A percentile compares a stretch with the other conserved stretches of the same genome.
Conservation (phyloP, 2,888 invertebrate species). For the Thalpophila matura region DNA sequence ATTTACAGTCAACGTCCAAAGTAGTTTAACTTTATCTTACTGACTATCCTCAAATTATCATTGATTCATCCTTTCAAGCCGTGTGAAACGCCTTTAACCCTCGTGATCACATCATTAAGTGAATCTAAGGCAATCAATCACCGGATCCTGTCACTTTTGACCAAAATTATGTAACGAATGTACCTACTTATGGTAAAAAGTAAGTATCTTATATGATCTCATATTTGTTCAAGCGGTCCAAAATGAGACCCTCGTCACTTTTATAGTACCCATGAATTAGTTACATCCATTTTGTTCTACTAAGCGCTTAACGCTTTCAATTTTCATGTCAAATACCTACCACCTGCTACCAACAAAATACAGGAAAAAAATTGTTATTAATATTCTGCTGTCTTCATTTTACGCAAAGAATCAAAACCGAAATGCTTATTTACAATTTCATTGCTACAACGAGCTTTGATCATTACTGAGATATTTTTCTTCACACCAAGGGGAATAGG, state of each 20-base stretch:
- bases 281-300: constrained; percentile 46
- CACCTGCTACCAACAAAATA: constrained; percentile 47
- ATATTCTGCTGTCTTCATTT: constrained; percentile 34
- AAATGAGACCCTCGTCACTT: constrained; percentile 48
- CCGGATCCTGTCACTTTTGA: constrained; percentile 27
- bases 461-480: constrained; percentile 53
- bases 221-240: constrained; percentile 34
- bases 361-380: constrained; percentile 29
- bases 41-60: constrained; percentile 13
- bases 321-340: constrained; percentile 32
- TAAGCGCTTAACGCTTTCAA: constrained; percentile 39
- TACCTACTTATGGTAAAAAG: constrained; percentile 24
- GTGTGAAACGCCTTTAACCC: constrained; percentile 11
- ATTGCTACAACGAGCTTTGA: constrained; percentile 52
- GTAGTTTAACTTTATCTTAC: neutral
- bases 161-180: constrained; percentile 31
- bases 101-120: constrained; percentile 33
- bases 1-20: neutral
- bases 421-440: constrained; percentile 45
- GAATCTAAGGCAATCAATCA: constrained; percentile 48
- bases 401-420: constrained; percentile 30
- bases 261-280: constrained; percentile 52
- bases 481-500: constrained; percentile 37
- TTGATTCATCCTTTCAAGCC: constrained; percentile 10
- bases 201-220: constrained; percentile 33